These are phyloP conservation scores for Tetramorium simillimum DNA, from an alignment of 1,140 invertebrate genomes.

Conservation along the genomic window DNA sequence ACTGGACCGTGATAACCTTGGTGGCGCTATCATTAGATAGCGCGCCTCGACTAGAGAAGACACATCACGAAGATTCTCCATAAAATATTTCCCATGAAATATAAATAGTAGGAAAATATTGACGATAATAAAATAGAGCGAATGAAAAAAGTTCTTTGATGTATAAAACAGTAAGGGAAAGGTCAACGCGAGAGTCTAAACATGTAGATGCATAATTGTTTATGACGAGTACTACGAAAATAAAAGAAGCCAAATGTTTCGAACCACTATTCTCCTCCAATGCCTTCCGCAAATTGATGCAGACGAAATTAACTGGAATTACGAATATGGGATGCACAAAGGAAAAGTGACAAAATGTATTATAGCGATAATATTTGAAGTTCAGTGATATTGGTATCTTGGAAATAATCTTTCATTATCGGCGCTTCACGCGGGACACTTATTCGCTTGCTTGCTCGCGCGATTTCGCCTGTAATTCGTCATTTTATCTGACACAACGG, in stretches of 20 bases:
- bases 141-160: conserved; percentile 39
- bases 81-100: conserved; percentile 14
- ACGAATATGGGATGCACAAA: background rate
- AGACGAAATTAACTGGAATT: background rate
- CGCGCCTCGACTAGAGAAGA: background rate
- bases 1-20: conserved; percentile 61
- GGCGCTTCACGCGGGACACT: background rate
- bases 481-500: conserved; percentile 1
- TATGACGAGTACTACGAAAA: background rate
- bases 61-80: conserved; percentile 3
- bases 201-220: background rate
- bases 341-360: background rate
- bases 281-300: background rate
- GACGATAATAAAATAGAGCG: conserved; percentile 34
- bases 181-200: background rate
- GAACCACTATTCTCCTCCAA: background rate
- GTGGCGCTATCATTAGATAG: conserved; percentile 40
- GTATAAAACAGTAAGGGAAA: conserved; percentile 12
- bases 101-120: conserved; percentile 37
- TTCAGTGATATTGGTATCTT: background rate
- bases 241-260: background rate
- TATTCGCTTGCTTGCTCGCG: background rate
- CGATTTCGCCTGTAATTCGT: conserved; percentile 23
- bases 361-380: background rate
- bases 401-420: conserved; percentile 6